Evolutionary conservation across 1,140 invertebrate species (phyloP).

Genomic region (Cotesia typhae): DNA sequence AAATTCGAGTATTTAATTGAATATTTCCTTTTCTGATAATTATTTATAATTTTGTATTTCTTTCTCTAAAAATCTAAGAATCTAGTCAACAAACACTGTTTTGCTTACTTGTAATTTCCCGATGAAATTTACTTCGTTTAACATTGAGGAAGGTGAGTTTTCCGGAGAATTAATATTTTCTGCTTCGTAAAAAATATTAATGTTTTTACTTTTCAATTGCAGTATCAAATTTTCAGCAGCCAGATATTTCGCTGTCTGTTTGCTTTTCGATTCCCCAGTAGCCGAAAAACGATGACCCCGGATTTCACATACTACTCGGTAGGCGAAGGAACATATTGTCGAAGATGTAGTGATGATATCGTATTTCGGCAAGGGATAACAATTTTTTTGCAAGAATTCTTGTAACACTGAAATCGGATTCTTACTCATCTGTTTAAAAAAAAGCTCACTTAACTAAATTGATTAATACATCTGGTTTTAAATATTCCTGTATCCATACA

Average conservation of each 20-base stretch:
- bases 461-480: too few species aligned
- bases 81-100: too few species aligned
- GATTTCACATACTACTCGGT: not conserved
- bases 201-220: not conserved
- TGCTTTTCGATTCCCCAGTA: not conserved
- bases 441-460: too few species aligned
- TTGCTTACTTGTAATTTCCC: constrained; percentile 13
- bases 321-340: not conserved
- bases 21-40: too few species aligned
- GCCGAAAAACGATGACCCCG: not conserved
- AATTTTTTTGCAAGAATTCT: constrained; percentile 17
- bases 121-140: not conserved
- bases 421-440: constrained; percentile 12
- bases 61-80: too few species aligned
- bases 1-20: too few species aligned
- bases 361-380: not conserved
- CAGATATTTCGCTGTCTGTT: constrained; percentile 2
- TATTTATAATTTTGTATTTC: too few species aligned
- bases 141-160: not conserved
- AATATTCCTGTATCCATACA: too few species aligned
- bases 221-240: constrained; percentile 3
- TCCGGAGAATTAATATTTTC: not conserved
- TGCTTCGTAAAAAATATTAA: too few species aligned
- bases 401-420: constrained; percentile 18
- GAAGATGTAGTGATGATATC: not conserved